phyloP scores from a whole-genome alignment of 2,888 invertebrate species.

The Drosophila subquinaria region DNA sequence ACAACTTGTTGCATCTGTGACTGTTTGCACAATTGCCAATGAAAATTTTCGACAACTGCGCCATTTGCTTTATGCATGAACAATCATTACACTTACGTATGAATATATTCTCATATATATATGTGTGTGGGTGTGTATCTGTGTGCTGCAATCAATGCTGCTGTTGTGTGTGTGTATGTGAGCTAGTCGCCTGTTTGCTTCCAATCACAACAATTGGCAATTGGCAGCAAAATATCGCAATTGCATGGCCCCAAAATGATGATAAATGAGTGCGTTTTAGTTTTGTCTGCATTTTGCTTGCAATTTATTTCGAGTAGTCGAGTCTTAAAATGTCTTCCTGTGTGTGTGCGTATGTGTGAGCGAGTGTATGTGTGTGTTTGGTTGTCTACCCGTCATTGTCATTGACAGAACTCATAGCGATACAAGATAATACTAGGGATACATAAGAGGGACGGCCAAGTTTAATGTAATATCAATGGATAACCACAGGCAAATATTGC shows the following conservation, averaged over 20 bases:
- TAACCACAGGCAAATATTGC: neutral
- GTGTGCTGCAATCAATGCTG: conserved; percentile 22
- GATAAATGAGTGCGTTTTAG: conserved; percentile 62
- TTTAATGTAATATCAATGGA: neutral
- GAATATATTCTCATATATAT: conserved; percentile 9
- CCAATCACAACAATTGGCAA: conserved; percentile 68
- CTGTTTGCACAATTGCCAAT: conserved; percentile 61
- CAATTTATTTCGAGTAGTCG: conserved; percentile 32
- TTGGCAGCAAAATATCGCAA: conserved; percentile 63
- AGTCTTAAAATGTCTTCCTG: neutral
- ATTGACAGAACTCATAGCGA: conserved; percentile 9
- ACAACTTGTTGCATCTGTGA: conserved; percentile 53
- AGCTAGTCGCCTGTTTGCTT: conserved; percentile 47
- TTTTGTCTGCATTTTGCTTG: conserved; percentile 34
- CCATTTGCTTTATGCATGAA: conserved; percentile 65
- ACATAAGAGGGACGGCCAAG: neutral
- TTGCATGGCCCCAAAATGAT: conserved; percentile 56
- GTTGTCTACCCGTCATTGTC: conserved; percentile 6
- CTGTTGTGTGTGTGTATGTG: conserved; percentile 11
- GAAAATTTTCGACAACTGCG: conserved; percentile 58
- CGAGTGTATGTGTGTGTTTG: neutral
- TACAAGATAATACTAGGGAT: neutral
- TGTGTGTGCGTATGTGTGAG: too few species aligned
- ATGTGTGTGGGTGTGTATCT: conserved; percentile 9
- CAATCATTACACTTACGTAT: conserved; percentile 52